phyloP scores from a whole-genome alignment of 1,140 invertebrate species.

The Nebria ingens region DNA sequence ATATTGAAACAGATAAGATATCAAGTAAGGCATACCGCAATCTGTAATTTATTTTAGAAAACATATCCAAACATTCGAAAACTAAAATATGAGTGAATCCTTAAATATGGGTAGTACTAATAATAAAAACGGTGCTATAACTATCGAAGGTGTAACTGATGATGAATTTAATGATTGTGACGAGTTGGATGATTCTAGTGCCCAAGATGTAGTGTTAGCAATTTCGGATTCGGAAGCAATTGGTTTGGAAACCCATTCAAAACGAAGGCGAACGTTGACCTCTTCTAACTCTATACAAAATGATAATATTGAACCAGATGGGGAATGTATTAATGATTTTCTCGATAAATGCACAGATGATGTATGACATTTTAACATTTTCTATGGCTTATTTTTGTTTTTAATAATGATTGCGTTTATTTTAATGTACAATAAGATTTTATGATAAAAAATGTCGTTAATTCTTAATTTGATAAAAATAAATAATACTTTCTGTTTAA shows the following conservation, averaged over 20 bases:
- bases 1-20: too few relatives aligned
- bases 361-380: too few relatives aligned
- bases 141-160: neutral
- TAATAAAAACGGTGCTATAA: neutral
- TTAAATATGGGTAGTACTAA: neutral
- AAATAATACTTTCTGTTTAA: too few relatives aligned
- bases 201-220: neutral
- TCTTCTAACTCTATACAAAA: neutral
- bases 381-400: too few relatives aligned
- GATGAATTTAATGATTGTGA: neutral
- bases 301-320: neutral
- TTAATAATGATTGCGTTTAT: too few relatives aligned
- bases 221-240: neutral
- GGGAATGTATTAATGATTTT: neutral
- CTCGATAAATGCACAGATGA: slow-evolving; percentile 1
- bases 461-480: too few relatives aligned
- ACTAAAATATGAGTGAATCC: neutral
- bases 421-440: too few relatives aligned
- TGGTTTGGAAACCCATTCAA: neutral
- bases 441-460: too few relatives aligned
- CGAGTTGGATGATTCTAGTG: neutral
- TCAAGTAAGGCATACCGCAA: too few relatives aligned
- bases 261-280: neutral
- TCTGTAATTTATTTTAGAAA: too few relatives aligned
- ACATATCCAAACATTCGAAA: too few relatives aligned